phyloP scores from a whole-genome alignment of 2,888 invertebrate genomes.

The Hydriomena furcata region DNA sequence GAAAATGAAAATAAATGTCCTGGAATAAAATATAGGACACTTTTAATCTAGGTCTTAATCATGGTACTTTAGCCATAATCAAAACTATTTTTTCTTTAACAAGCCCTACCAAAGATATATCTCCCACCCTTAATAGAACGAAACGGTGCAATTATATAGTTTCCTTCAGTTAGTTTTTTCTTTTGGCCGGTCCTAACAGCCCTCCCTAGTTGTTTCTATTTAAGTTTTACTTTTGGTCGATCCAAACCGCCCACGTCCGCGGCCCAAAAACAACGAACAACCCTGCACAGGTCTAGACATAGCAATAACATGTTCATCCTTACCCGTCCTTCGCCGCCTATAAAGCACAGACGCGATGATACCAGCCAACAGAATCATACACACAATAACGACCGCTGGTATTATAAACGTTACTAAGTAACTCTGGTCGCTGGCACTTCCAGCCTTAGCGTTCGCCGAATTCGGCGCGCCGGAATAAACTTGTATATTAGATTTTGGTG shows the following conservation, averaged over 20 bases:
- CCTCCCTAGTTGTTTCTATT: too few relatives aligned
- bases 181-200: too few relatives aligned
- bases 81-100: too few relatives aligned
- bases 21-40: too few relatives aligned
- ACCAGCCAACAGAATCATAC: constrained; percentile 93
- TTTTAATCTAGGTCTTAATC: too few relatives aligned
- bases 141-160: too few relatives aligned
- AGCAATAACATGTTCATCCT: constrained; percentile 53
- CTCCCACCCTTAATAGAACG: too few relatives aligned
- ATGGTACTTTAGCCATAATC: too few relatives aligned
- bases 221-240: too few relatives aligned
- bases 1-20: too few relatives aligned
- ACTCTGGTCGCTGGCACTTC: constrained; percentile 50
- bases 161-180: too few relatives aligned
- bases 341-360: constrained; percentile 95
- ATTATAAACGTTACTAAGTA: constrained; percentile 93
- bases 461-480: constrained; percentile 52
- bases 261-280: constrained; percentile 9
- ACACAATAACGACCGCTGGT: constrained; percentile 93
- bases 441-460: constrained; percentile 57
- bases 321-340: constrained; percentile 91
- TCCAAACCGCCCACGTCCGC: constrained; percentile 14
- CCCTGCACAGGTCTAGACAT: constrained; percentile 2
- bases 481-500: constrained; percentile 51
- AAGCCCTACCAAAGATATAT: too few relatives aligned